These are phyloP conservation scores for Mungos mungo DNA, from an alignment of 2,113 vertebrate genomes.

Conservation along the genomic window DNA sequence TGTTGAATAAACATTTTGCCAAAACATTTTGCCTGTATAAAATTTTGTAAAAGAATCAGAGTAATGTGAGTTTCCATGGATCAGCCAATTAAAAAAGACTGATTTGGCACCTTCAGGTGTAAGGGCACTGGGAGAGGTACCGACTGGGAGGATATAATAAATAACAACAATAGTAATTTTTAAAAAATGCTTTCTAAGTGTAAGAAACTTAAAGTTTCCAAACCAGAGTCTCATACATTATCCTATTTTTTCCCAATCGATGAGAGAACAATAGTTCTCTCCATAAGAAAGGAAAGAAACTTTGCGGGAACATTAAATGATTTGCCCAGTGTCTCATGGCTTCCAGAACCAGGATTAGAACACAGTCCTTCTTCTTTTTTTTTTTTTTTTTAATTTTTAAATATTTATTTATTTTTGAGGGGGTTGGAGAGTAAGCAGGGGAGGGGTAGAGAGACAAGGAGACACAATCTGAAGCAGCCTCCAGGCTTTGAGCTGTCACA, in stretches of 20 bases:
- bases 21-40: neutral
- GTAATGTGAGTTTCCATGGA: neutral
- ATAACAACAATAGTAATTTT: neutral
- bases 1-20: neutral
- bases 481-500: too few relatives aligned
- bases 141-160: neutral
- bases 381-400: too few relatives aligned
- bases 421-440: too few relatives aligned
- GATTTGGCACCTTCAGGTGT: neutral
- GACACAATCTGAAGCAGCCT: too few relatives aligned
- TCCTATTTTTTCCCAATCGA: neutral
- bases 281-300: constrained; percentile 5
- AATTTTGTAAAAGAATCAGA: neutral
- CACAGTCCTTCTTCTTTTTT: neutral
- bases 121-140: neutral
- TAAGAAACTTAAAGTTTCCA: neutral
- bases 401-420: too few relatives aligned
- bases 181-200: neutral
- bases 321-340: neutral
- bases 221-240: neutral
- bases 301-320: neutral
- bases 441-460: too few relatives aligned
- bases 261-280: neutral
- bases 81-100: neutral
- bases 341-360: neutral